Evolutionary conservation across 2,797 vertebrate genomes (phyloP), one percentile per base, ranked within the genome.

Genomic region (Pseudotriccus pelzelni): DNA sequence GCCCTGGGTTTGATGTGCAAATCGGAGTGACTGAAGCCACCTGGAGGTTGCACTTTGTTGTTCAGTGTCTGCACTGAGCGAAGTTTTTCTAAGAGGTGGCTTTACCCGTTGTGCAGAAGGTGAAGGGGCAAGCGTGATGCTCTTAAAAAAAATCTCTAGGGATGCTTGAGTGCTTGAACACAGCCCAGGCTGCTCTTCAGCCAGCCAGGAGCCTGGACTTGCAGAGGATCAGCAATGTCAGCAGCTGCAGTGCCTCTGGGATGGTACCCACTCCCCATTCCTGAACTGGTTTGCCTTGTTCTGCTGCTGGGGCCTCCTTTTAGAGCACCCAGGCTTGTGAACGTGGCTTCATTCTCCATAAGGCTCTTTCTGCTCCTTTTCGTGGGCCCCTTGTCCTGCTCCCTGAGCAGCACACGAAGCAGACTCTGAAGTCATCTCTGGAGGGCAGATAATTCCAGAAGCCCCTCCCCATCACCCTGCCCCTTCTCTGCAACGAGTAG

Each of bases 1-100:
- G 64, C 70, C 24, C 36, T 76, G 47, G 39, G n/a, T 83, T 84
- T 87, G 27, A 20, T 76, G 18, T 8, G 28, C 32, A 62, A 21
- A 60, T 55, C 25, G 4, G 23, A 47, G 56, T 7, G 24, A 32
- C 41, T 55, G 8, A 4, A 41, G 55, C 20, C 24, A 43, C 25
- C 13, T 3, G 3, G 53, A 59, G 21, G 9, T 16, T 83, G 36
- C 30, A 7, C 23, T 80, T 73, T 4, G 22, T 64, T 90, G 55
- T 58, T 79, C n/a, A 37, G n/a, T 0, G 0, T 37, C 32, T 67
- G 19, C 32, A 41, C 21, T 10, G 16, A 43, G 60, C 0, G 0
- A 56, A 47, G 30, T 47, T 83, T 64, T 68, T 87, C 34, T 37
- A 12, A 37, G 56, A 63, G 10, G 10, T 69, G 69, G 16, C 47